Base-by-base conservation (phyloP, 2,797 vertebrate genomes). In the Acipenser ruthenus region DNA sequence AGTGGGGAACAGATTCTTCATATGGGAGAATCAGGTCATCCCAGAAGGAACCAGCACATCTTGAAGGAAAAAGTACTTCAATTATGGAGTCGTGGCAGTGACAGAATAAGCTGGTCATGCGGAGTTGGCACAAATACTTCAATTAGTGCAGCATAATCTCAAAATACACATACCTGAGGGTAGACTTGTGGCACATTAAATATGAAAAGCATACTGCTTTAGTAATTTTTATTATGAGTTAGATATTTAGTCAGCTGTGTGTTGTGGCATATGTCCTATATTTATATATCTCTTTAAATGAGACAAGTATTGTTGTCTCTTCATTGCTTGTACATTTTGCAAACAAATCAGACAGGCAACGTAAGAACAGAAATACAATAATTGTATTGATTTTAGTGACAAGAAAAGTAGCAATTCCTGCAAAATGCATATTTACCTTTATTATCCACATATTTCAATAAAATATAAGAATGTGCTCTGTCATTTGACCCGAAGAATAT, bases 11-110 rank as follows among this genome's bases (percentile, higher is more conserved):
- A 37, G 37, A 37, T 37, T 37, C 3, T 37, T 37, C 37, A 37
- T 83, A 81, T 84, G 78, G 84, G 83, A 78, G 82, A 85, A 85
- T 79, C 77, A 1, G 74, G 80, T 86, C 83, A 84, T 74, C 85
- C 86, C 85, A 84, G 82, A 86, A 86, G 75, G 88, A 75, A 82
- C 79, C 84, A 80, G 78, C 79, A 84, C 86, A 88, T 91, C 84
- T 84, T 64, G 79, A 88, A 88, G 89, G 89, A 88, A 90, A 91
- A 90, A 90, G 87, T 81, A 78, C 75, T 79, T 74, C 74, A 70
- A 65, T 84, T 83, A 82, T 86, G 74, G 71, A 83, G 67, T 62
- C 13, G 52, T 37, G 15, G n/a, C n/a, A 65, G 6, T 55, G 15
- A 53, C 53, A 48, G 47, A 23, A n/a, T 59, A 5, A 10, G 11